These are phyloP conservation scores for Baronia brevicornis DNA, from an alignment of 2,888 invertebrate genomes.

Conservation along the genomic window DNA sequence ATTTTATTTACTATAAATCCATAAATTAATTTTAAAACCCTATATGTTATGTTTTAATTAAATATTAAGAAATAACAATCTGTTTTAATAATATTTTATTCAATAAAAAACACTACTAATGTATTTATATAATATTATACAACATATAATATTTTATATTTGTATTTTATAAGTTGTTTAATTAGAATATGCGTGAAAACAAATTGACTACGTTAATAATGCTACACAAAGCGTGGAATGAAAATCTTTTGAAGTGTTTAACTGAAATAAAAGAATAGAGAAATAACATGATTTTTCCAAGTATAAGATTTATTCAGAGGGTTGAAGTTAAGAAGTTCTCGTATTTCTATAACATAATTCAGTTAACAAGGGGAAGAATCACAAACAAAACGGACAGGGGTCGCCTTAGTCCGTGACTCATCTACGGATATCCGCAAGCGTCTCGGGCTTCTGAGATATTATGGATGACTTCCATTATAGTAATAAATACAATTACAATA, in stretches of 20 bases:
- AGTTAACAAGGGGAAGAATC: conserved; percentile 52
- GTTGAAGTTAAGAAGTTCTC: conserved; percentile 45
- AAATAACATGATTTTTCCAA: conserved; percentile 29
- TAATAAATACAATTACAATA: conserved; percentile 31
- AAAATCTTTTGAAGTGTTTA: not conserved
- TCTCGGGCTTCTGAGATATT: conserved; percentile 45
- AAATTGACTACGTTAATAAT: too few species aligned
- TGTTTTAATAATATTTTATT: too few species aligned
- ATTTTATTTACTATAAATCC: not conserved
- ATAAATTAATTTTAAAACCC: not conserved
- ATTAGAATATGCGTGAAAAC: too few species aligned
- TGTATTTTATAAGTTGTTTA: too few species aligned
- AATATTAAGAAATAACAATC: not conserved
- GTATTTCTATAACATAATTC: conserved; percentile 60
- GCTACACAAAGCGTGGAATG: too few species aligned
- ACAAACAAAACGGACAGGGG: conserved; percentile 41
- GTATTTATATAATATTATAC: too few species aligned
- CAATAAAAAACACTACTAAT: too few species aligned
- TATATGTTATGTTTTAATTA: not conserved
- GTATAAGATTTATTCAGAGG: conserved; percentile 60
- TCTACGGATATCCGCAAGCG: conserved; percentile 53
- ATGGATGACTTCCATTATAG: conserved; percentile 52
- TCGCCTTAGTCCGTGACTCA: conserved; percentile 51
- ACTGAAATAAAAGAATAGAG: conserved; percentile 1
- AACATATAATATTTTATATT: too few species aligned